These are phyloP conservation scores for Lepus europaeus DNA, from an alignment of 2,113 vertebrate species.

Conservation along the genomic window DNA sequence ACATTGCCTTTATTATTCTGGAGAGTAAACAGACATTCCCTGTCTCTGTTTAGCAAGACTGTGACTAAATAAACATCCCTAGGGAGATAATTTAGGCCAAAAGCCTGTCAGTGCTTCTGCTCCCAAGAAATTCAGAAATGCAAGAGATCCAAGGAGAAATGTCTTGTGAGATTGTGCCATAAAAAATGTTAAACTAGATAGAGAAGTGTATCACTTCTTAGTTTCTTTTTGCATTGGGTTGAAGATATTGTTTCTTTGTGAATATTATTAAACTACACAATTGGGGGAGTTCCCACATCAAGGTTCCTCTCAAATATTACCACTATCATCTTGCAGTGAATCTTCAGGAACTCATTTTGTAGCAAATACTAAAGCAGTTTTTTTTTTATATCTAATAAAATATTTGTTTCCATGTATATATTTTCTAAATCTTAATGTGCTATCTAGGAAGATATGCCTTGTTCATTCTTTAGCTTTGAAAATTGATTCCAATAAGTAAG, in stretches of 20 bases:
- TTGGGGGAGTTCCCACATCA: not conserved
- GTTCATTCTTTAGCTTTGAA: constrained; percentile 18
- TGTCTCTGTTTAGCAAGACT: constrained; percentile 27
- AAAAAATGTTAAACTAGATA: not conserved
- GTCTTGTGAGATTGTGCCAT: not conserved
- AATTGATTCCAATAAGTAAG: not conserved
- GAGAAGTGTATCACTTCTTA: not conserved
- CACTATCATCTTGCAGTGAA: not conserved
- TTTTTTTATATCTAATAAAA: not conserved
- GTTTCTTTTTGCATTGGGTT: not conserved
- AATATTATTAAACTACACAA: not conserved
- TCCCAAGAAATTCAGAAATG: not conserved
- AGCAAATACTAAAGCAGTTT: not conserved
- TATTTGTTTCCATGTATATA: not conserved
- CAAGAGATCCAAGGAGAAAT: not conserved
- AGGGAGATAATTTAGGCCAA: constrained; percentile 10
- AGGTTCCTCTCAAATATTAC: not conserved
- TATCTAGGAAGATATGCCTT: not conserved
- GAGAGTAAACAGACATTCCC: not conserved
- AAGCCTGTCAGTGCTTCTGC: constrained; percentile 15
- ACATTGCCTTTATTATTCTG: constrained; percentile 7
- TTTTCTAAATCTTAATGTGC: not conserved
- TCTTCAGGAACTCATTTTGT: not conserved
- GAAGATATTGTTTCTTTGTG: not conserved
- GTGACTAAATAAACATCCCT: constrained; percentile 45